Evolutionary conservation across 2,113 vertebrate genomes (phyloP).

Genomic region (Heloderma charlesbogerti): DNA sequence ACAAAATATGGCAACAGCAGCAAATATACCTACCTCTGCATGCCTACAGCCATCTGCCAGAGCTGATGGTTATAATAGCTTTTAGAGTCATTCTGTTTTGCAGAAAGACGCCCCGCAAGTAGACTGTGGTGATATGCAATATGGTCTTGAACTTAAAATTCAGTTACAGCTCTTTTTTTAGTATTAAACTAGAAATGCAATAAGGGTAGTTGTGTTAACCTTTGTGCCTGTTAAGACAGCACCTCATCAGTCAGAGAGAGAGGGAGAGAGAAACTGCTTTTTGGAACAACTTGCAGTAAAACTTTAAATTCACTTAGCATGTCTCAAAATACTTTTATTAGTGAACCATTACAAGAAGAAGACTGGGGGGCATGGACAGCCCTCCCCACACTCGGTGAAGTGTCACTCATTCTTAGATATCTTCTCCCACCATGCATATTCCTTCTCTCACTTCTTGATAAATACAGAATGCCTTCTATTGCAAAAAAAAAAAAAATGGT

Average conservation of each 20-base stretch:
- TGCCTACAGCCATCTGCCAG: slow-evolving; percentile 31
- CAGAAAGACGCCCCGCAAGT: neutral
- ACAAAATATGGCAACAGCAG: slow-evolving; percentile 26
- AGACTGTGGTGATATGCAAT: slow-evolving; percentile 17
- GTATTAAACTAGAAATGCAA: slow-evolving; percentile 10
- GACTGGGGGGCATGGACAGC: neutral
- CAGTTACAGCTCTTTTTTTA: neutral
- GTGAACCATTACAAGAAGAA: slow-evolving; percentile 4
- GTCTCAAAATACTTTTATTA: slow-evolving; percentile 5
- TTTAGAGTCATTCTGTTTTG: neutral
- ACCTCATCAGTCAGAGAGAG: neutral
- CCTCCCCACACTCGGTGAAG: neutral
- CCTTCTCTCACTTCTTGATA: neutral
- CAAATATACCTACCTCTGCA: slow-evolving; percentile 12
- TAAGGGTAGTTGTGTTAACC: neutral
- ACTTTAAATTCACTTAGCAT: neutral
- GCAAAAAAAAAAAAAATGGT: neutral
- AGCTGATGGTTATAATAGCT: slow-evolving; percentile 5
- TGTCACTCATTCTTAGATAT: neutral
- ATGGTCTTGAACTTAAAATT: slow-evolving; percentile 25
- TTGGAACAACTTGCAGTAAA: neutral
- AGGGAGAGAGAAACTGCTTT: neutral
- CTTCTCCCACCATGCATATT: neutral
- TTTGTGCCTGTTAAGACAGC: slow-evolving; percentile 1
- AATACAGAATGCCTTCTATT: slow-evolving; percentile 9